These are phyloP conservation scores for Ceratoteleas bidentatus DNA, from an alignment of 1,140 invertebrate genomes.

Conservation along the genomic window DNA sequence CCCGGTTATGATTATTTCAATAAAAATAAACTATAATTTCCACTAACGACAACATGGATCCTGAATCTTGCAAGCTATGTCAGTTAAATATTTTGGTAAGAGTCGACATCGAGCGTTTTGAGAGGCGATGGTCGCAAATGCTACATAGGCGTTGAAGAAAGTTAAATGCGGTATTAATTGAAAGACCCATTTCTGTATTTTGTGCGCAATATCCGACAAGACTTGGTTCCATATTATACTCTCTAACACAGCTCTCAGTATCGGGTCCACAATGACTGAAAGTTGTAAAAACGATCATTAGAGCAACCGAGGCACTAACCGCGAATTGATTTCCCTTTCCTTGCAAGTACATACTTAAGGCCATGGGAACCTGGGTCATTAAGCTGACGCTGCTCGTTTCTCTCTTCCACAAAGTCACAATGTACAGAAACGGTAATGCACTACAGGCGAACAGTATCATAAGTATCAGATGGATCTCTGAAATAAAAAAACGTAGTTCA, in stretches of 20 bases:
- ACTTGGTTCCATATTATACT: slow-evolving; percentile 23
- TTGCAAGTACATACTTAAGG: slow-evolving; percentile 67
- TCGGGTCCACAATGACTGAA: slow-evolving; percentile 72
- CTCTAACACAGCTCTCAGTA: slow-evolving; percentile 57
- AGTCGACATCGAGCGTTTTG: slow-evolving; percentile 75
- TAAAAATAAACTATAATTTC: not conserved
- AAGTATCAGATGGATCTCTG: slow-evolving; percentile 71
- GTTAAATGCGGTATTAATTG: slow-evolving; percentile 75
- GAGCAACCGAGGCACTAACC: too few species aligned
- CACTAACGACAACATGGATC: slow-evolving; percentile 72
- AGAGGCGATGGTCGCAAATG: slow-evolving; percentile 70
- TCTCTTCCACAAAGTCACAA: slow-evolving; percentile 67
- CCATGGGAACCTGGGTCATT: slow-evolving; percentile 69
- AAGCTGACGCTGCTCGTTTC: slow-evolving; percentile 68
- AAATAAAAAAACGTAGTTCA: slow-evolving; percentile 62
- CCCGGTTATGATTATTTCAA: not conserved
- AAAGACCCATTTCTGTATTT: slow-evolving; percentile 73
- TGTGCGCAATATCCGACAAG: slow-evolving; percentile 50
- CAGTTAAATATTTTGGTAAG: slow-evolving; percentile 68
- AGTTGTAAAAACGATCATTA: slow-evolving; percentile 28
- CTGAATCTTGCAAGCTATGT: slow-evolving; percentile 54
- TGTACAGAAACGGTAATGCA: slow-evolving; percentile 53
- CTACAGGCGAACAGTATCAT: slow-evolving; percentile 74
- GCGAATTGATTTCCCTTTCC: not conserved
- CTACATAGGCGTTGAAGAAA: slow-evolving; percentile 74